These are phyloP conservation scores for Epizoanthus stellaris DNA, from an alignment of 92 coral and sea anemone genomes.

Conservation along the genomic window DNA sequence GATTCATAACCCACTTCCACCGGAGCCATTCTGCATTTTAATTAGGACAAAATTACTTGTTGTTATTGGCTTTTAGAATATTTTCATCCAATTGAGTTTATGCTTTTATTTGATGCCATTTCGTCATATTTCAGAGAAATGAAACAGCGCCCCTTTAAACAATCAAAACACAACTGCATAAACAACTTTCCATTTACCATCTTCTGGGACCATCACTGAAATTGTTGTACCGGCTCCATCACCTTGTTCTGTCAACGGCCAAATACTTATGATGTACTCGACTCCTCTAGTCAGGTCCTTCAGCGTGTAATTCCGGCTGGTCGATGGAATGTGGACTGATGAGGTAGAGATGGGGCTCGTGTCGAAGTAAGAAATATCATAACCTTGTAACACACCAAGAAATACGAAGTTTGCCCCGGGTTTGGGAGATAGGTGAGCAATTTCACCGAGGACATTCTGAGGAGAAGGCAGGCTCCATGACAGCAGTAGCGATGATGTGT, in stretches of 20 bases:
- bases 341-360: no score
- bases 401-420: neutral
- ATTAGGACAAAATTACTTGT: no score
- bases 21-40: no score
- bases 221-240: neutral
- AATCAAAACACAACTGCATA: neutral
- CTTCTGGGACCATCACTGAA: neutral
- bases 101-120: no score
- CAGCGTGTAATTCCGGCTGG: neutral
- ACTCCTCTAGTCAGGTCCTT: neutral
- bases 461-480: neutral
- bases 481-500: neutral
- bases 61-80: no score
- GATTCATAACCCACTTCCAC: no score
- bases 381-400: neutral
- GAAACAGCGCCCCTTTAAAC: neutral
- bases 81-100: no score
- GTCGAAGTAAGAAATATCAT: neutral
- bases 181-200: neutral
- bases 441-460: neutral
- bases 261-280: neutral
- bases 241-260: neutral
- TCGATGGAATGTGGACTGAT: neutral
- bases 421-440: neutral
- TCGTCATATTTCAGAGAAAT: no score